These are phyloP conservation scores for Micrasema minimum DNA, from an alignment of 1,140 invertebrate genomes.

Conservation along the genomic window DNA sequence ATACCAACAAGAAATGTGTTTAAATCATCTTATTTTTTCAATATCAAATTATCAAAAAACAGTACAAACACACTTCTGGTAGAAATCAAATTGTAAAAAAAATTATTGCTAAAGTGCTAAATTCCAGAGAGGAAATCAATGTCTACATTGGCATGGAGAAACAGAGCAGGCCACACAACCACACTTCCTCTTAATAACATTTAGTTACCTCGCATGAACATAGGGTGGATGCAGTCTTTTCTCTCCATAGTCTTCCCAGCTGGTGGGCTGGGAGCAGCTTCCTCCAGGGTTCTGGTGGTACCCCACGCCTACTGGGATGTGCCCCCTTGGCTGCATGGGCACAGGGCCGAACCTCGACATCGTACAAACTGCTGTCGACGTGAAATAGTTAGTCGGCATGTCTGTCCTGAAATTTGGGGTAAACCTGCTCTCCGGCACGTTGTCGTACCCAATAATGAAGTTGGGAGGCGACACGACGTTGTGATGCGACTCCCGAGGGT, in stretches of 20 bases:
- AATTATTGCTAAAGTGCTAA: too few species aligned
- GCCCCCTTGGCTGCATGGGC: slow-evolving; percentile 41
- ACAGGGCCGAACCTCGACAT: slow-evolving; percentile 43
- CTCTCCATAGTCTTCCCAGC: slow-evolving; percentile 60
- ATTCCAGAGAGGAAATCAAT: too few species aligned
- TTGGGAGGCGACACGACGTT: slow-evolving; percentile 33
- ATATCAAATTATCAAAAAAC: too few species aligned
- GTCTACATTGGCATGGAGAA: too few species aligned
- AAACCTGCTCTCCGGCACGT: slow-evolving; percentile 30
- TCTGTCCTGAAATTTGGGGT: slow-evolving; percentile 46
- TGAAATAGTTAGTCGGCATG: slow-evolving; percentile 50
- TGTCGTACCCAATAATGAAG: slow-evolving; percentile 32
- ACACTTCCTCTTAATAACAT: too few species aligned
- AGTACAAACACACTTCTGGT: too few species aligned
- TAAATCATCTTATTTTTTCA: too few species aligned
- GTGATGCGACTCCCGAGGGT: slow-evolving; percentile 30
- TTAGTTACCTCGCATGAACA: slow-evolving; percentile 60
- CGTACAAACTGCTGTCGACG: slow-evolving; percentile 47
- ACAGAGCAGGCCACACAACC: too few species aligned
- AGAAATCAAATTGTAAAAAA: too few species aligned
- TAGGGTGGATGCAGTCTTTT: slow-evolving; percentile 58
- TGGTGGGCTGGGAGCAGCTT: slow-evolving; percentile 64
- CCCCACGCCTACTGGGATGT: slow-evolving; percentile 57
- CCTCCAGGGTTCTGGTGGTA: slow-evolving; percentile 52
- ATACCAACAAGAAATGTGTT: too few species aligned